Base-by-base conservation (phyloP, 2,888 invertebrate species). In the Pasiphila rectangulata region DNA sequence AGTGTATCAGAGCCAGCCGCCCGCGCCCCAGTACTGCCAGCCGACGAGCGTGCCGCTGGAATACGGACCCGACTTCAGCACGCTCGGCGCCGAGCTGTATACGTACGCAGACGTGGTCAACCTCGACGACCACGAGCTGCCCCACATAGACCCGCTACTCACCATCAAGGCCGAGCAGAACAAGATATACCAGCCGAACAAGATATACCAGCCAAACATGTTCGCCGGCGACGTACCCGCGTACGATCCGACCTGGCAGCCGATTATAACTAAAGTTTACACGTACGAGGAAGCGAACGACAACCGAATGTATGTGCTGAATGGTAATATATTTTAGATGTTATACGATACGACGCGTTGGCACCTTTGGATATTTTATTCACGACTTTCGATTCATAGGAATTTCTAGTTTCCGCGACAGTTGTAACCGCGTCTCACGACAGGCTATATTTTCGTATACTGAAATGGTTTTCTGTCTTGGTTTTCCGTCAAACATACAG, bases 141-240 rank as follows among this genome's bases (percentile, higher is more conserved):
- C 83, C 1, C 85, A 85, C 67, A 83, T 86, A 55, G 80, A 86
- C 67, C 86, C 86, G 4, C 65, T 63, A 9, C 80, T 85, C 51
- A 79, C 83, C 38, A 67, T 74, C 51, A 58, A 49, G 35, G 41
- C 25, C 13, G 52, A 54, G 19, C 44, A 49, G n/a, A 39, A 40
- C 46, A 27, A 38, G 20, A 38, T 52, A 39, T 48, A 46, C 21
- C 41, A 48, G 2, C 48, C 47, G 12, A 45, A 54, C 19, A 49
- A 48, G 35, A 34, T 52, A 39, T 48, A 46, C 21, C 41, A 48
- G 2, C 48, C 50, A 13, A 47, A 56, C 25, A 7, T 46, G 10
- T 19, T 47, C 42, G 15, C 21, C 2, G 2, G 27, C 34, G 16
- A 19, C 9, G 38, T 13, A 5, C 6, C n/a, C n/a, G n/a, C n/a